Evolutionary conservation across 2,797 vertebrate species (phyloP).

Genomic region (Decapterus maruadsi): DNA sequence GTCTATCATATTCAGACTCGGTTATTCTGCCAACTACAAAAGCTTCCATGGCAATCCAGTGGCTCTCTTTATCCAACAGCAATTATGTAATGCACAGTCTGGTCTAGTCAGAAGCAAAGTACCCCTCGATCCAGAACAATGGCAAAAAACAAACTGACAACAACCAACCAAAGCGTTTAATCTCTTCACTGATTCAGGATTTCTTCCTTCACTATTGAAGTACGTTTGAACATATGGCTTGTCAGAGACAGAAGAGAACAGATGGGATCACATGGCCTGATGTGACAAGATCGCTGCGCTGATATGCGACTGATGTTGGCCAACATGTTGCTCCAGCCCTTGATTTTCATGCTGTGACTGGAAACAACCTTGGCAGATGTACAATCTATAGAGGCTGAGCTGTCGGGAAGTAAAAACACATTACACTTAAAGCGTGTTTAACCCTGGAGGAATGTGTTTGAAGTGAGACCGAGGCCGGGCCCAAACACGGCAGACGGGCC

Average conservation of each 20-base stretch:
- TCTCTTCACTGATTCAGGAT: not conserved
- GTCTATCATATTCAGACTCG: slow-evolving; percentile 15
- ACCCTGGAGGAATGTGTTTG: slow-evolving; percentile 31
- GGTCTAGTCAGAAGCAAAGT: not conserved
- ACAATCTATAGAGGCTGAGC: slow-evolving; percentile 8
- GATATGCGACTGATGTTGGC: not conserved
- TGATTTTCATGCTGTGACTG: not conserved
- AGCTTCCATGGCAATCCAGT: not conserved
- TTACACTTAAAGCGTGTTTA: slow-evolving; percentile 18
- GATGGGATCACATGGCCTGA: not conserved
- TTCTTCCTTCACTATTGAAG: not conserved
- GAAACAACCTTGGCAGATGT: slow-evolving; percentile 21
- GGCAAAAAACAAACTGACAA: slow-evolving; percentile 4
- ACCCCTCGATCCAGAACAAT: slow-evolving; percentile 9
- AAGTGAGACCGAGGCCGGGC: slow-evolving; percentile 19
- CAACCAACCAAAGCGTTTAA: slow-evolving; percentile 13
- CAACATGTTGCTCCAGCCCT: not conserved
- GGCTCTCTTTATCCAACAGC: slow-evolving; percentile 2
- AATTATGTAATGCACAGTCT: not conserved
- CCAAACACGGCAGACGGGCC: slow-evolving; percentile 13
- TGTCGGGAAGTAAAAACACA: slow-evolving; percentile 40
- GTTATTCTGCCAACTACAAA: slow-evolving; percentile 31
- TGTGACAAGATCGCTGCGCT: not conserved
- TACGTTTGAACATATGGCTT: not conserved
- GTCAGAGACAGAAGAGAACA: not conserved